A percentile compares a stretch with the other conserved stretches of the same genome.
These are phyloP conservation scores for Argya squamiceps DNA, from an alignment of 2,797 vertebrate species.

Conservation along the genomic window DNA sequence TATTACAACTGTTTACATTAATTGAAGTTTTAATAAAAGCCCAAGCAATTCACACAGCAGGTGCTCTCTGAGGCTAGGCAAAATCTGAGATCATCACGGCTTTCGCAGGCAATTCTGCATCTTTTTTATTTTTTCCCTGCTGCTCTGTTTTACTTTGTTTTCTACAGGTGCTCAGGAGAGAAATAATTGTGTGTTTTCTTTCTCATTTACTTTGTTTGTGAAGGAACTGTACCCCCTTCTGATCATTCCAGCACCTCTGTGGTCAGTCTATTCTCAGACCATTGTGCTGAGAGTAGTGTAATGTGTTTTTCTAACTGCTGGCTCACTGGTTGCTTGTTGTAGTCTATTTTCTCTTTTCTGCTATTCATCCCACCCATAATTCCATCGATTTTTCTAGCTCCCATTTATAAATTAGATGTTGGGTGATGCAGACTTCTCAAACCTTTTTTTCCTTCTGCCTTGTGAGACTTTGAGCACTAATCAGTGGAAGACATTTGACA, in stretches of 20 bases:
- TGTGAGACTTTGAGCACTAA: not conserved
- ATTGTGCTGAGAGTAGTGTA: not conserved
- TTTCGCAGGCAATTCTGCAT: not conserved
- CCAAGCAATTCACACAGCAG: not conserved
- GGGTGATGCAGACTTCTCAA: not conserved
- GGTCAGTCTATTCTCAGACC: not conserved
- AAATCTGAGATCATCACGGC: not conserved
- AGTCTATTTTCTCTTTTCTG: not conserved
- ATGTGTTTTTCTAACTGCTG: not conserved
- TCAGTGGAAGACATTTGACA: not conserved
- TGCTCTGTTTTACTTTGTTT: constrained; percentile 9
- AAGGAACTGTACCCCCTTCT: not conserved
- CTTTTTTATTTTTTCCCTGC: not conserved
- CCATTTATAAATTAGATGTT: not conserved
- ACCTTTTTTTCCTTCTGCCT: not conserved
- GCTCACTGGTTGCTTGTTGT: not conserved
- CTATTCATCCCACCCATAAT: not conserved
- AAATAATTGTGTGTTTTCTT: constrained; percentile 17
- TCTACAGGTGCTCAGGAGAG: not conserved
- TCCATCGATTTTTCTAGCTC: not conserved
- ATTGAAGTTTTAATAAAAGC: constrained; percentile 49
- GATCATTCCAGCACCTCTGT: not conserved
- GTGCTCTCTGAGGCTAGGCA: not conserved
- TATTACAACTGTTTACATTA: constrained; percentile 1
- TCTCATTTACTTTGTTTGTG: not conserved